A percentile compares a stretch with the other conserved stretches of the same genome.
These are phyloP conservation scores for Pachyuromys duprasi DNA, from an alignment of 2,797 vertebrate species.

Conservation along the genomic window DNA sequence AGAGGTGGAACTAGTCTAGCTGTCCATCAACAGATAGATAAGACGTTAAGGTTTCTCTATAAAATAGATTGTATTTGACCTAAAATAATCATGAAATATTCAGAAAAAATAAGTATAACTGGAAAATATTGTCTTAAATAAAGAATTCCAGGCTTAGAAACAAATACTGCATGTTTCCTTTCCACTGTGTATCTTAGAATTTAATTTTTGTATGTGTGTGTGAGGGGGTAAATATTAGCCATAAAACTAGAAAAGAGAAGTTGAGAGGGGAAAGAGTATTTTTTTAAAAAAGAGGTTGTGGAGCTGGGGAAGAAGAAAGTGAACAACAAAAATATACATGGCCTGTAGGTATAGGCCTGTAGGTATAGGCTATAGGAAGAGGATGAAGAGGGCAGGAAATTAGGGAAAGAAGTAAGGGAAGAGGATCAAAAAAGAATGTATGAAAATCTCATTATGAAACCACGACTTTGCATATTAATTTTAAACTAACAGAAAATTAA, in stretches of 20 bases:
- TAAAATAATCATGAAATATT: not conserved
- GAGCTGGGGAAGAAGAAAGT: not conserved
- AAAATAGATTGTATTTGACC: not conserved
- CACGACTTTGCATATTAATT: not conserved
- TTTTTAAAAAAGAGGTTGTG: not conserved
- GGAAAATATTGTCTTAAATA: not conserved
- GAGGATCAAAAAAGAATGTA: not conserved
- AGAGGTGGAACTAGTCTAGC: too few relatives aligned
- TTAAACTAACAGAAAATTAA: not conserved
- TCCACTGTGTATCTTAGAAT: not conserved
- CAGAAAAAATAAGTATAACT: not conserved
- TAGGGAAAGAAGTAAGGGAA: not conserved
- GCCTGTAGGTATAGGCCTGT: too few relatives aligned
- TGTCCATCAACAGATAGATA: not conserved
- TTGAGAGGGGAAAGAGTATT: not conserved
- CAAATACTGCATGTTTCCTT: not conserved
- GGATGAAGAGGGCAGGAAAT: not conserved
- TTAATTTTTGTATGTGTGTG: not conserved
- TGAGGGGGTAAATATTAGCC: not conserved
- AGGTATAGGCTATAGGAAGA: not conserved
- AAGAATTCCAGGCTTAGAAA: not conserved
- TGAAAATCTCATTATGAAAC: not conserved
- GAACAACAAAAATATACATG: not conserved
- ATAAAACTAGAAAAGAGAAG: not conserved
- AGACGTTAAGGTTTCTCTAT: not conserved